phyloP scores from a whole-genome alignment of 2,797 vertebrate species.

The Rhinogobio ventralis region DNA sequence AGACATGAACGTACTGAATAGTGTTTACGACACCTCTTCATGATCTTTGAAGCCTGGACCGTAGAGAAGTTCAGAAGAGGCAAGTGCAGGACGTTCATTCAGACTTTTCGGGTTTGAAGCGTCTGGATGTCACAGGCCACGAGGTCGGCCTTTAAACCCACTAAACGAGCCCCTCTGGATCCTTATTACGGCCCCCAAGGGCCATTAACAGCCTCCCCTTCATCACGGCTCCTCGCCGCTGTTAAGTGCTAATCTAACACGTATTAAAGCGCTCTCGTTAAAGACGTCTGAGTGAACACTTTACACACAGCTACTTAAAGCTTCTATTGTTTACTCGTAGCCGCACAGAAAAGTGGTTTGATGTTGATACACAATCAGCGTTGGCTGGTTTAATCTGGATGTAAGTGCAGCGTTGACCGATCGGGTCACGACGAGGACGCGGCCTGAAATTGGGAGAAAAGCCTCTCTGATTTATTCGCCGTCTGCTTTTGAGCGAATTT shows the following conservation, averaged over 20 bases:
- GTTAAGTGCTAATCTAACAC: conserved; percentile 94
- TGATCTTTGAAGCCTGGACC: background rate
- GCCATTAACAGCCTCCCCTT: conserved; percentile 92
- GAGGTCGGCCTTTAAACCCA: conserved; percentile 92
- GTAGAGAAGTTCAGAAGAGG: conserved; percentile 33
- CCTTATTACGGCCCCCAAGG: conserved; percentile 82
- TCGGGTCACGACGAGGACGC: conserved; percentile 80
- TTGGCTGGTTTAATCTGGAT: conserved; percentile 85
- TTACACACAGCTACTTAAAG: conserved; percentile 41
- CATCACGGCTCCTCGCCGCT: conserved; percentile 81
- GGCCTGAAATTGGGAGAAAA: conserved; percentile 79
- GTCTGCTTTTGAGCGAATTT: conserved; percentile 83
- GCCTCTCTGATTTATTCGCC: conserved; percentile 76
- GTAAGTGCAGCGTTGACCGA: conserved; percentile 86
- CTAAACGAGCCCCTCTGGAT: conserved; percentile 78
- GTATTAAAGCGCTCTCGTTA: conserved; percentile 79
- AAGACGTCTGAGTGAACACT: conserved; percentile 24
- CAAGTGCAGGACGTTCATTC: conserved; percentile 59
- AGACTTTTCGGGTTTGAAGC: conserved; percentile 65
- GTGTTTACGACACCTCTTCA: no score
- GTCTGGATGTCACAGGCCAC: conserved; percentile 73
- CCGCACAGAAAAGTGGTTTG: conserved; percentile 79
- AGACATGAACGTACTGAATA: no score
- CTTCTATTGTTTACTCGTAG: conserved; percentile 72
- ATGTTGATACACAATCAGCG: conserved; percentile 86